These are phyloP conservation scores for Myotis findleyi DNA, from an alignment of 2,797 vertebrate species.

Conservation along the genomic window DNA sequence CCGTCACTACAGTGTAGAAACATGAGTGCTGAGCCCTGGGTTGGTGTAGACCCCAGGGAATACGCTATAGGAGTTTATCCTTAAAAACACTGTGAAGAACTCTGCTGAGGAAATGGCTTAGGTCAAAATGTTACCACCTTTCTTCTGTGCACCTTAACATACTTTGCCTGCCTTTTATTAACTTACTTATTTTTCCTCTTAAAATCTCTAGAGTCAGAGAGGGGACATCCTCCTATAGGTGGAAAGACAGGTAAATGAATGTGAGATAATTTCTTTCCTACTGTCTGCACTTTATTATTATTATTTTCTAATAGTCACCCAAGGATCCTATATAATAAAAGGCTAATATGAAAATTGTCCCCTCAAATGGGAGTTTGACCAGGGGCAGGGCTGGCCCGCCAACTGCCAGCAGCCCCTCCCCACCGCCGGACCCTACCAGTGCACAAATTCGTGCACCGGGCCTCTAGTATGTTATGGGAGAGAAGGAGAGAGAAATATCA, in stretches of 20 bases:
- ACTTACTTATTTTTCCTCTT: not conserved
- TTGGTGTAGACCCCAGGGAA: not conserved
- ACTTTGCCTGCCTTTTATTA: not conserved
- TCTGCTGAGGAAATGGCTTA: not conserved
- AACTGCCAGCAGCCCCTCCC: too few species aligned
- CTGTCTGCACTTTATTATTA: not conserved
- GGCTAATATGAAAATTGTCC: too few species aligned
- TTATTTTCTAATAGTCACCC: too few species aligned
- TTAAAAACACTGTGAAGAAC: not conserved
- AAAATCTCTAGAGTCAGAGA: not conserved
- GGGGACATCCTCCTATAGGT: not conserved
- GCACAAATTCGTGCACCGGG: too few species aligned
- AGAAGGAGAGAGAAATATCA: not conserved
- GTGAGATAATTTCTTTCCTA: not conserved
- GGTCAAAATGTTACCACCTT: not conserved
- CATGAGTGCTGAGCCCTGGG: not conserved
- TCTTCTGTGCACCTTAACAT: not conserved
- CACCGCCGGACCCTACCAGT: too few species aligned
- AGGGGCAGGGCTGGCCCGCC: too few species aligned
- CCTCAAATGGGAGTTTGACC: too few species aligned
- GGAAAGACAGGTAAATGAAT: not conserved
- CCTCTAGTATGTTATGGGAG: too few species aligned
- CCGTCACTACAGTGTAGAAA: not conserved
- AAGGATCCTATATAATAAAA: too few species aligned
- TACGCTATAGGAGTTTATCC: not conserved